Base-by-base conservation (phyloP, 2,113 vertebrate genomes). In the Chinchilla lanigera region DNA sequence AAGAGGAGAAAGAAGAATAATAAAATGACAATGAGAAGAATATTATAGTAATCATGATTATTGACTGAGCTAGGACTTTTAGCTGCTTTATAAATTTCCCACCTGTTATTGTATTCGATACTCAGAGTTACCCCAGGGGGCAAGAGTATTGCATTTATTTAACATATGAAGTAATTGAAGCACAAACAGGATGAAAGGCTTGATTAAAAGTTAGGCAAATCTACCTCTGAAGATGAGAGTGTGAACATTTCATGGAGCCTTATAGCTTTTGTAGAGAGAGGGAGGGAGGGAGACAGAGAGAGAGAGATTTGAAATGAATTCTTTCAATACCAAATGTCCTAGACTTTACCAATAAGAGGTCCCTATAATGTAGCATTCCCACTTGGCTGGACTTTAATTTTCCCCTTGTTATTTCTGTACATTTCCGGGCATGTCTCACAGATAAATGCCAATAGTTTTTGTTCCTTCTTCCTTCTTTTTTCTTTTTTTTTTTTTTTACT, bases 1-100 rank as follows among this genome's bases (percentile, higher is more conserved):
- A 95, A 90, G 65, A 91, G 58, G 71, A 58, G 89, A 89, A 97
- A 96, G 96, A 95, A 82, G 84, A 96, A 86, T 96, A 95, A 80
- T 88, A 90, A 97, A 97, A 93, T 38, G 38, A 90, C 47, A 89
- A 56, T 50, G 56, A 94, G 80, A 96, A 88, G 58, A 95, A 61
- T 56, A 75, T 82, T 90, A 67, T 86, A 81, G 91, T 89, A 54
- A 93, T 94, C 35, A 50, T 30, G 38, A 94, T 65, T 92, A 87
- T 86, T 69, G 80, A 35, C 50, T 47, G 47, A 84, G 41, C n/a
- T 83, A 44, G 44, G 47, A 24, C 11, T 67, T 90, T 73, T 19
- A 95, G 73, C 14, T 88, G 22, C 60, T 88, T 44, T 35, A 19
- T 91, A 3, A 17, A 13, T 87, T 93, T 88, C 28, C 56, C 63